Evolutionary conservation across 2,113 vertebrate genomes (phyloP), one percentile per base, ranked within the genome.

Genomic region (Cyphomyrus plagiostoma): DNA sequence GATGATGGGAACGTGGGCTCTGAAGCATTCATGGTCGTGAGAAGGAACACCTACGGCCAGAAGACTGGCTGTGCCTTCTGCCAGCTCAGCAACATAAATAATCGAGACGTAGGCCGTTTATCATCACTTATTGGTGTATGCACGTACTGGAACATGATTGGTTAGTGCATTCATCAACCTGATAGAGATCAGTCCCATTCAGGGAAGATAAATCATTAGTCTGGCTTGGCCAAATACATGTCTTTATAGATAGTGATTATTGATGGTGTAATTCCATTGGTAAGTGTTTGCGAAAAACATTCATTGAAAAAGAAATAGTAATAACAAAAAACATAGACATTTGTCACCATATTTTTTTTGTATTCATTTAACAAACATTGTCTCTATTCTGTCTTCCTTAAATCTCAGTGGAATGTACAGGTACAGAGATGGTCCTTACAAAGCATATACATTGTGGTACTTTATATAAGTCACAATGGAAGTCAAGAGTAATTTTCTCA

Each of bases 101-200:
- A 97, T 93, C 95, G 94, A 94, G 96, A 95, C 94, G 96, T 94
- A 93, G 95, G 95, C 95, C 96, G 95, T 96, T 98, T 97, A 98
- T 98, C 97, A 97, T 98, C 95, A 96, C 96, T 97, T 98, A 98
- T 97, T 97, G 97, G 97, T 98, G 97, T 97, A 97, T 97, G 97
- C 95, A 97, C 97, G 96, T 97, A 96, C 96, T 95, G 96, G 97
- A 98, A 98, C 97, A 97, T 98, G 98, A 99, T 98, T 99, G 98
- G 97, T 97, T 94, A 95, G 97, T 96, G 96, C 97, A 99, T 99
- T 98, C 98, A 99, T 99, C 98, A 99, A 98, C 97, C 97, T 97
- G 98, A 99, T 99, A 99, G 96, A 95, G 97, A 99, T 99, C 98
- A 90, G 97, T 96, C 95, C 96, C 95, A 96, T 97, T 95, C 96